Evolutionary conservation across 35 echinoderm and acorn worm species (phyloP), one percentile per base, ranked within the genome.

Genomic region (Diadema setosum): DNA sequence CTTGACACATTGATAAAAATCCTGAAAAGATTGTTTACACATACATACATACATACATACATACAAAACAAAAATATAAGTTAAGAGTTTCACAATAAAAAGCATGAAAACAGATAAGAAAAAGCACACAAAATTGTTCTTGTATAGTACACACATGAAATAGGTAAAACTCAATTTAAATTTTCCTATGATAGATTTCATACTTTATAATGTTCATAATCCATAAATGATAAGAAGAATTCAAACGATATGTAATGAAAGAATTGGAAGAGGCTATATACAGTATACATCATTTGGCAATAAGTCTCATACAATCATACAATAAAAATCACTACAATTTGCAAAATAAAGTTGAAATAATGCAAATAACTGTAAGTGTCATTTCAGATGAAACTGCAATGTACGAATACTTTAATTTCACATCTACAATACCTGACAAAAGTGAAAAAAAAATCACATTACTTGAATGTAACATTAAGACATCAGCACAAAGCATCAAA

Each of bases 341-440:
- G 73, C 73, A 78, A 78, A 78, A 78, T 73, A 78, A 78, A 24
- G 44, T 33, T 34, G 30, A 78, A 52, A 52, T 11, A 52, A 11
- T 11, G 20, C 37, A 9, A 39, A 78, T 44, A 78, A 42, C 39
- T 44, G 36, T 67, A 29, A 26, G 73, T 35, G 40, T n/a, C 27
- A 78, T 78, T 78, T 78, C 73, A 78, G 73, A 78, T 78, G 44
- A 78, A 78, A 35, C 73, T 78, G 73, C 44, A 78, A 78, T 42
- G 40, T 78, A 78, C 44, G 44, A 78, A 78, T 78, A 78, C 73
- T 44, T 43, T 67, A 67, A 67, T 34, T 67, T 67, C 30, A 34
- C 63, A 34, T 67, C 63, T 67, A 67, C 26, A 44, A 78, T 78
- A 78, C 73, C 33, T 44, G 40, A 78, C 37, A 78, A 67, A 78